Percentiles rank a stretch among this genome's conserved stretches.
Evolutionary conservation across 2,797 vertebrate species (phyloP).

Genomic region (Sebastes trivittatus): DNA sequence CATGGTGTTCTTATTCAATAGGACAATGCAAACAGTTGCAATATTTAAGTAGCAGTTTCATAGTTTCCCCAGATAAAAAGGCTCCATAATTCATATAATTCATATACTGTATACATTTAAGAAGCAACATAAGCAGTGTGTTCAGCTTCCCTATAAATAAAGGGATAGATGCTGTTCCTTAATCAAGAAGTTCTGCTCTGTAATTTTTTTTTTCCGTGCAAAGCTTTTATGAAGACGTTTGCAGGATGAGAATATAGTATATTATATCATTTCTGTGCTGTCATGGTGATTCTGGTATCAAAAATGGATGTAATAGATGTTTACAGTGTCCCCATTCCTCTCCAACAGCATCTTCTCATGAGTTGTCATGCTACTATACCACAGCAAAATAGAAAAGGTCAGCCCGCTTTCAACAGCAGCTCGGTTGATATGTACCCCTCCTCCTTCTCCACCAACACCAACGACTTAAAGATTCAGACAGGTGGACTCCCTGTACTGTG

Average conservation of each 20-base stretch:
- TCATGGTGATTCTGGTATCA: background rate
- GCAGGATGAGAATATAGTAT: background rate
- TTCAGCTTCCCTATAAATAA: background rate
- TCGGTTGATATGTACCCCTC: background rate
- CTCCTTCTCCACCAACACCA: background rate
- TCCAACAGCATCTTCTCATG: background rate
- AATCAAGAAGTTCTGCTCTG: background rate
- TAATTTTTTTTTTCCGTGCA: background rate
- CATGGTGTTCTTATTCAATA: too few species aligned
- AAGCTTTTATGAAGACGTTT: background rate
- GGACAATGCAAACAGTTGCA: too few species aligned
- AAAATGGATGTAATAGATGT: background rate
- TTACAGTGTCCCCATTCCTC: background rate
- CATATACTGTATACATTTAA: background rate
- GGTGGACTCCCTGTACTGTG: background rate
- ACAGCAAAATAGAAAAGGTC: conserved; percentile 24
- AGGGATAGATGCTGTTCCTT: background rate
- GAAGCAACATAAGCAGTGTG: background rate
- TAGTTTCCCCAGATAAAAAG: background rate
- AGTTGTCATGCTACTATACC: background rate
- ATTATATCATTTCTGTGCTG: background rate
- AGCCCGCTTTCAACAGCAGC: conserved; percentile 11
- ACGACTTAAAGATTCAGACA: background rate
- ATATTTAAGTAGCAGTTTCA: background rate
- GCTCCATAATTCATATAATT: too few species aligned